These are phyloP conservation scores for Abramis brama DNA, from an alignment of 2,113 vertebrate species.

Conservation along the genomic window DNA sequence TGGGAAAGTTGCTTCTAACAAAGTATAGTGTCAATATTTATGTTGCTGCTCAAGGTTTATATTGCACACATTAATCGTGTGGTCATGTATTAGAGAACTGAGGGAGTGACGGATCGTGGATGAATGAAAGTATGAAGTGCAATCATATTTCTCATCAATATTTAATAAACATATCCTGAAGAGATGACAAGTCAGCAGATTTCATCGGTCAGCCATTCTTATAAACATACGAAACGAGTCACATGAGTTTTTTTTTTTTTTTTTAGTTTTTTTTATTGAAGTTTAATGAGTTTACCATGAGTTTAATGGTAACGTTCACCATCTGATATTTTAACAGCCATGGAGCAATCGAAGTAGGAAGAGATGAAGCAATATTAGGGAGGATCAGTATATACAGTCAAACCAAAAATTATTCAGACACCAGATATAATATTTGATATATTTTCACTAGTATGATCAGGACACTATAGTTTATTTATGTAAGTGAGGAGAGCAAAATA, in stretches of 20 bases:
- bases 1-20: conserved; percentile 72
- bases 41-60: conserved; percentile 50
- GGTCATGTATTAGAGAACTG: conserved; percentile 32
- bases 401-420: too few relatives aligned
- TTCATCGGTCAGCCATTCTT: neutral
- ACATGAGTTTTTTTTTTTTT: neutral
- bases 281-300: too few relatives aligned
- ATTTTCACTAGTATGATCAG: too few relatives aligned
- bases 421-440: too few relatives aligned
- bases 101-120: neutral
- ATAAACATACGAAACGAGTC: neutral
- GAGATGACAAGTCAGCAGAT: conserved; percentile 12
- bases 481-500: too few relatives aligned
- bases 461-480: too few relatives aligned
- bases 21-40: conserved; percentile 75
- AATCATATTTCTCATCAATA: neutral
- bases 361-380: neutral
- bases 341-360: neutral
- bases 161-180: neutral
- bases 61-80: conserved; percentile 33
- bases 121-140: neutral
- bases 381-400: neutral
- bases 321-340: neutral
- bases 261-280: too few relatives aligned
- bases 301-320: neutral